phyloP scores from a whole-genome alignment of 1,140 invertebrate species.

The Apocrypta bakeri region DNA sequence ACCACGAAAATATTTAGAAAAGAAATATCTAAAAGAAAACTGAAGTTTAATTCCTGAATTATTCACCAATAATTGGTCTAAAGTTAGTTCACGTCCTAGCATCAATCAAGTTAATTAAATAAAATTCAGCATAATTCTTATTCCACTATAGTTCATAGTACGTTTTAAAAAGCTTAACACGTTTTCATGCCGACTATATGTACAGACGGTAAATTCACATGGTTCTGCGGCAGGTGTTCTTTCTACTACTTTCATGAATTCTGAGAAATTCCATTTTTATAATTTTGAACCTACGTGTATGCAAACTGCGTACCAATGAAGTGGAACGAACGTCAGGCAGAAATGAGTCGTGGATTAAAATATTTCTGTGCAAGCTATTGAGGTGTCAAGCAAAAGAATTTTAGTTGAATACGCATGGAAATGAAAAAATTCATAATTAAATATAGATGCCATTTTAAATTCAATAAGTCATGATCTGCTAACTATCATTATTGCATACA shows the following conservation, averaged over 20 bases:
- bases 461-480: no score
- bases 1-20: no score
- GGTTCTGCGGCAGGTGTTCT: constrained; percentile 10
- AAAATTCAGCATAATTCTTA: constrained; percentile 11
- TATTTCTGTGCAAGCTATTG: no score
- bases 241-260: background rate
- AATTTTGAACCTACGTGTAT: constrained; percentile 10
- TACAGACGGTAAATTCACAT: constrained; percentile 35
- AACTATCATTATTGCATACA: no score
- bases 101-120: background rate
- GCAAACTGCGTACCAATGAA: background rate
- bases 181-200: constrained; percentile 14
- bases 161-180: background rate
- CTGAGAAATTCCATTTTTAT: constrained; percentile 42
- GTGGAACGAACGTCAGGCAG: no score
- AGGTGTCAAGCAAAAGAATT: no score
- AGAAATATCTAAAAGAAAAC: no score
- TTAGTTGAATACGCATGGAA: no score
- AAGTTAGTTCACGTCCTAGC: background rate
- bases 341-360: background rate
- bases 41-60: no score
- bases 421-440: no score
- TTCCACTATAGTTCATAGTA: background rate
- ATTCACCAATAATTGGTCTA: no score
- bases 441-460: no score